Evolutionary conservation across 1,140 invertebrate genomes (phyloP).

Genomic region (Hesperophylax magnus): DNA sequence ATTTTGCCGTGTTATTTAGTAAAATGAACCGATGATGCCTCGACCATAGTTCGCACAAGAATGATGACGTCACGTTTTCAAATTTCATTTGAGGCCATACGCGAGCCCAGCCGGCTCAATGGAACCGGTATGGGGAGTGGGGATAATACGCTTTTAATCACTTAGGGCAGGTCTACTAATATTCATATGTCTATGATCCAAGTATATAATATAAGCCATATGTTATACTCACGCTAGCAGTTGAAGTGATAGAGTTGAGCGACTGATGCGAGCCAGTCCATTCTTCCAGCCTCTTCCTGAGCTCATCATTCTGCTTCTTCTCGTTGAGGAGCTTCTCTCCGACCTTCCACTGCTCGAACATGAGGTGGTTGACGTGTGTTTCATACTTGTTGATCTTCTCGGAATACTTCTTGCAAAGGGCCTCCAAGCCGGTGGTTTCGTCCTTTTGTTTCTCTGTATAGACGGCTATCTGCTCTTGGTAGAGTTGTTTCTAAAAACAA

Average conservation of each 20-base stretch:
- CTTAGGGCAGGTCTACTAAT: too few species aligned
- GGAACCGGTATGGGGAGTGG: too few species aligned
- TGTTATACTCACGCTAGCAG: conserved; percentile 41
- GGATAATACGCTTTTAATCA: too few species aligned
- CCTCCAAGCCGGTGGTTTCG: conserved; percentile 65
- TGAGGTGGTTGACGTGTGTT: conserved; percentile 70
- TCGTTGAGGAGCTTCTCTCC: conserved; percentile 73
- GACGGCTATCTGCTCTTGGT: conserved; percentile 70
- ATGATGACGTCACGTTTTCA: too few species aligned
- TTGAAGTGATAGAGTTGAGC: conserved; percentile 45
- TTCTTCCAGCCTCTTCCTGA: conserved; percentile 60
- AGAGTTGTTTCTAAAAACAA: conserved; percentile 68
- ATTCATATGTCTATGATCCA: too few species aligned
- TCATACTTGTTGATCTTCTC: conserved; percentile 73
- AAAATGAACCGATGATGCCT: too few species aligned
- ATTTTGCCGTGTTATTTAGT: too few species aligned
- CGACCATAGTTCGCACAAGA: too few species aligned
- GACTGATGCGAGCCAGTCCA: conserved; percentile 44
- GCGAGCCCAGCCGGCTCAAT: too few species aligned
- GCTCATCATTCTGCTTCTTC: conserved; percentile 71
- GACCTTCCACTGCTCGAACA: conserved; percentile 72
- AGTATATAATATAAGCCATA: neutral
- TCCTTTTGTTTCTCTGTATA: conserved; percentile 67
- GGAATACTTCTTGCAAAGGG: conserved; percentile 68
- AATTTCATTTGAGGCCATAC: too few species aligned